Percentiles rank a stretch among this genome's conserved stretches.
These are phyloP conservation scores for Hirtodrosophila trivittata DNA, from an alignment of 2,888 invertebrate genomes.

Conservation along the genomic window DNA sequence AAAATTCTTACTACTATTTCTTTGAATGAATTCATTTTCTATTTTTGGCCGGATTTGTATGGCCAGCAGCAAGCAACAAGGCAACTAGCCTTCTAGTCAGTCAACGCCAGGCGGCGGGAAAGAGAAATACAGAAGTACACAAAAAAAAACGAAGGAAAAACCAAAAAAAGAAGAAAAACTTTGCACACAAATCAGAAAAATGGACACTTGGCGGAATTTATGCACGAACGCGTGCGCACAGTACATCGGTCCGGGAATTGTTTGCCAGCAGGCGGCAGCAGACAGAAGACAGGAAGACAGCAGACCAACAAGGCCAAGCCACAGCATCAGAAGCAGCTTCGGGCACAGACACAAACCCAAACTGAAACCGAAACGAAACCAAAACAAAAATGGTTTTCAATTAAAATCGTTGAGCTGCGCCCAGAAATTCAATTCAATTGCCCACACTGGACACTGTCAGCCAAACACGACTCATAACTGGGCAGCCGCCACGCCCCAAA, in stretches of 20 bases:
- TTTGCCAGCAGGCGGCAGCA: conserved; percentile 48
- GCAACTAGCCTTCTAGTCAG: conserved; percentile 45
- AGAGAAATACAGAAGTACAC: not conserved
- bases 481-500: conserved; percentile 28
- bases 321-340: conserved; percentile 8
- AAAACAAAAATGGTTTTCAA: conserved; percentile 77
- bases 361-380: conserved; percentile 49
- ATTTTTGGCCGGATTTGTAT: conserved; percentile 69
- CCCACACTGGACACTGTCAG: conserved; percentile 32
- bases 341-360: conserved; percentile 6
- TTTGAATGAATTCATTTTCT: conserved; percentile 77
- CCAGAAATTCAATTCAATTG: conserved; percentile 73
- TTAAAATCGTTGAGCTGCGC: conserved; percentile 67
- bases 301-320: conserved; percentile 37
- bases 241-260: conserved; percentile 66
- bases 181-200: conserved; percentile 78
- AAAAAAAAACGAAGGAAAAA: conserved; percentile 29
- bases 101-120: conserved; percentile 17
- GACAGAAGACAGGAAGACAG: conserved; percentile 19
- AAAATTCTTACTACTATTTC: conserved; percentile 76
- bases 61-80: conserved; percentile 44
- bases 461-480: conserved; percentile 68
- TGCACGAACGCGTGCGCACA: conserved; percentile 78
- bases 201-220: conserved; percentile 79
- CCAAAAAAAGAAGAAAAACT: conserved; percentile 50